Evolutionary conservation across 2,113 vertebrate genomes (phyloP).

Genomic region (Eidolon helvum): DNA sequence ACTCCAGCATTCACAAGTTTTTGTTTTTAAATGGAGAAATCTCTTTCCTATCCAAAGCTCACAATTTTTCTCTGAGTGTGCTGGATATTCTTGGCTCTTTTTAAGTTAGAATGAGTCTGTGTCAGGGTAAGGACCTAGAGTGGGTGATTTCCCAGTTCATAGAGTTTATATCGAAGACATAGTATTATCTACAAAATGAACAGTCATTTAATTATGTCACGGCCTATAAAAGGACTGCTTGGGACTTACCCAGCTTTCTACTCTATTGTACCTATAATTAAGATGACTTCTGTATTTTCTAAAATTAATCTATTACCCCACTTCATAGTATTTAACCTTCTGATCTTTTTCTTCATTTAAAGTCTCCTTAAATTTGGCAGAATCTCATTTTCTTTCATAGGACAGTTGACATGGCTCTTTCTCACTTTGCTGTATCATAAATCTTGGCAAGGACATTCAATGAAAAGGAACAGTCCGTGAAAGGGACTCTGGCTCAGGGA

Average conservation of each 20-base stretch:
- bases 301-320: slow-evolving; percentile 66
- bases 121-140: neutral
- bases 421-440: slow-evolving; percentile 65
- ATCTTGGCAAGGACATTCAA: slow-evolving; percentile 66
- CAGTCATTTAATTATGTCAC: slow-evolving; percentile 64
- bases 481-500: slow-evolving; percentile 50
- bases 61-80: neutral
- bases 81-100: slow-evolving; percentile 17
- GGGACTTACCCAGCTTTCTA: slow-evolving; percentile 50
- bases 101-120: neutral
- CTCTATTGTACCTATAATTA: slow-evolving; percentile 61
- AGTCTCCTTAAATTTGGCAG: slow-evolving; percentile 71
- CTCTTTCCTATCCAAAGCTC: neutral
- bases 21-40: slow-evolving; percentile 28
- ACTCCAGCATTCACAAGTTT: neutral
- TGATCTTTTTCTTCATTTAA: slow-evolving; percentile 73
- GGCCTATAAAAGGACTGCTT: slow-evolving; percentile 52
- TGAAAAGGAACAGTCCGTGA: slow-evolving; percentile 16
- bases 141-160: slow-evolving; percentile 1
- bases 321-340: slow-evolving; percentile 67
- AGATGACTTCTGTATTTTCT: slow-evolving; percentile 59
- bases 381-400: slow-evolving; percentile 71
- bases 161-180: slow-evolving; percentile 38
- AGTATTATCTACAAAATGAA: slow-evolving; percentile 59
- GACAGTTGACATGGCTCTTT: slow-evolving; percentile 66